Evolutionary conservation across 1,140 invertebrate species (phyloP).

Genomic region (Hylyphantes graminicola): DNA sequence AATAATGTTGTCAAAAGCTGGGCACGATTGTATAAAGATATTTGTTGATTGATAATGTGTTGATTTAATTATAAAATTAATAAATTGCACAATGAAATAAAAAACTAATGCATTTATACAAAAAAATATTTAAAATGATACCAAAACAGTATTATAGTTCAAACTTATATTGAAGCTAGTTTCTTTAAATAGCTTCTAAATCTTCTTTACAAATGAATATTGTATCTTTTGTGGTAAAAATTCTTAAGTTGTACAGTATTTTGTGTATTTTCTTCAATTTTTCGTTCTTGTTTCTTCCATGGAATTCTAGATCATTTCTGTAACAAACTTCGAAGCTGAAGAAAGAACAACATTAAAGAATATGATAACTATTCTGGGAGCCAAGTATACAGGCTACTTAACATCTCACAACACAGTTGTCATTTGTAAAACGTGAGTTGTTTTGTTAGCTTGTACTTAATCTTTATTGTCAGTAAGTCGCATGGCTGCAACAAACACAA

Average conservation of each 20-base stretch:
- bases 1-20: too few relatives aligned
- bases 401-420: constrained; percentile 72
- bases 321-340: constrained; percentile 87
- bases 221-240: too few relatives aligned
- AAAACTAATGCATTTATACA: background rate
- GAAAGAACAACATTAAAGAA: constrained; percentile 81
- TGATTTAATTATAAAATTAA: too few relatives aligned
- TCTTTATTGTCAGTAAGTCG: background rate
- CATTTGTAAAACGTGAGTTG: constrained; percentile 72
- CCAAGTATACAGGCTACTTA: constrained; percentile 78
- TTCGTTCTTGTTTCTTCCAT: background rate
- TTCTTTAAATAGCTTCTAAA: too few relatives aligned
- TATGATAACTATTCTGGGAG: constrained; percentile 88
- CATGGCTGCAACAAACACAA: too few relatives aligned
- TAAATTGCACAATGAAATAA: too few relatives aligned
- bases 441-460: background rate
- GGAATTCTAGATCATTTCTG: constrained; percentile 73
- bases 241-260: background rate
- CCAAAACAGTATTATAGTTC: too few relatives aligned
- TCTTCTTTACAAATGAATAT: too few relatives aligned
- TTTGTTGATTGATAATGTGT: too few relatives aligned
- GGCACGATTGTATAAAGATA: too few relatives aligned
- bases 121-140: background rate
- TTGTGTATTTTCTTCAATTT: background rate
- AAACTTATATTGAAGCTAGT: too few relatives aligned